A percentile compares a stretch with the other conserved stretches of the same genome.
These are phyloP conservation scores for Megaustenia siamemsis DNA, from an alignment of 2,888 invertebrate genomes.

Conservation along the genomic window DNA sequence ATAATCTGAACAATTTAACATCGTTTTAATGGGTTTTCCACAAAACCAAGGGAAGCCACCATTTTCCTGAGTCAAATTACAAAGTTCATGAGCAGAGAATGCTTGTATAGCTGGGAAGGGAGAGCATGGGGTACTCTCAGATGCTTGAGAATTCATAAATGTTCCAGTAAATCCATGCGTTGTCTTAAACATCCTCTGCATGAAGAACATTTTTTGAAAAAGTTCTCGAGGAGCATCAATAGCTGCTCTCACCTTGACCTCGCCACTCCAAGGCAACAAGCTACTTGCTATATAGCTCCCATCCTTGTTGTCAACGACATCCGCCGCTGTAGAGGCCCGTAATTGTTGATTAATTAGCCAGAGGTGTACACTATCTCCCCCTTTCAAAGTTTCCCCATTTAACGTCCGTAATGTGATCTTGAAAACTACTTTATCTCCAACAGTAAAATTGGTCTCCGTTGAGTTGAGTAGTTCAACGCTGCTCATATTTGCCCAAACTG, in stretches of 20 bases:
- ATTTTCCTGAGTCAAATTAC: constrained; percentile 34
- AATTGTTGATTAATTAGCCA: constrained; percentile 30
- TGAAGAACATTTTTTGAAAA: constrained; percentile 18
- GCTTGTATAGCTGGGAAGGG: constrained; percentile 33
- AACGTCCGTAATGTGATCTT: background rate
- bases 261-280: constrained; percentile 40
- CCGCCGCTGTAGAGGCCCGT: constrained; percentile 35
- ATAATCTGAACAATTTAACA: constrained; percentile 38
- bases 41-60: constrained; percentile 46
- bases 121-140: constrained; percentile 46
- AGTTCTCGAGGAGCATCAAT: constrained; percentile 42
- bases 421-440: constrained; percentile 13
- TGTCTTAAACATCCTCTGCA: constrained; percentile 39
- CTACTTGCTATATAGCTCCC: constrained; percentile 43
- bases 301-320: constrained; percentile 42
- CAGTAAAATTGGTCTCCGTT: background rate
- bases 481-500: background rate
- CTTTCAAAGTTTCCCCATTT: background rate
- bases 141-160: background rate
- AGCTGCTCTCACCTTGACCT: constrained; percentile 36
- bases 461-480: background rate
- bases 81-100: constrained; percentile 14
- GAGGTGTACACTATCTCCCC: constrained; percentile 36
- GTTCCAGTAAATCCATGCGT: constrained; percentile 34
- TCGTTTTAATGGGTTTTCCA: constrained; percentile 42